Conservation (phyloP, 1,140 invertebrate genomes). For the Halesus radiatus region DNA sequence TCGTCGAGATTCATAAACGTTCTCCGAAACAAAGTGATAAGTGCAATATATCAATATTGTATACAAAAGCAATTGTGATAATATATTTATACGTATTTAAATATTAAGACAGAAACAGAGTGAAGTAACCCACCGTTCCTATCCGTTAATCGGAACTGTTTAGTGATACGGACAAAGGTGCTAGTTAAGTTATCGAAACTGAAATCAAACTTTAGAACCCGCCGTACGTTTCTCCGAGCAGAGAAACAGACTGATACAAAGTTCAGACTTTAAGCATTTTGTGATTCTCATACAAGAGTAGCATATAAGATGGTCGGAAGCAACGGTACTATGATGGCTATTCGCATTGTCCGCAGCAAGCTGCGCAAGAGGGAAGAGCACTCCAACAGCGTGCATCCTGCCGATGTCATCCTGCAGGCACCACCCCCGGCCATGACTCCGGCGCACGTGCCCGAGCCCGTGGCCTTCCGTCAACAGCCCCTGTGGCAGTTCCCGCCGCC, state of each 20-base stretch:
- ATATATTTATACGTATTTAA: constrained; percentile 53
- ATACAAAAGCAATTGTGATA: constrained; percentile 68
- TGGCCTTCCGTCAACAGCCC: constrained; percentile 76
- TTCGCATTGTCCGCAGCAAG: constrained; percentile 90
- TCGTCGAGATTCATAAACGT: constrained; percentile 42
- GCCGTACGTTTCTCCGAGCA: not conserved
- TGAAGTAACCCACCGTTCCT: constrained; percentile 21
- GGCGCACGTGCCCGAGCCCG: constrained; percentile 61
- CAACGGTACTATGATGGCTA: constrained; percentile 86
- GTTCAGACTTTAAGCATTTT: constrained; percentile 16
- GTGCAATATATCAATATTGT: constrained; percentile 65
- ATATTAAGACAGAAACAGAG: constrained; percentile 31
- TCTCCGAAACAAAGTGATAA: constrained; percentile 63
- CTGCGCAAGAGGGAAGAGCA: constrained; percentile 86
- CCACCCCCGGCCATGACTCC: constrained; percentile 59
- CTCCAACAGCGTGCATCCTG: constrained; percentile 75
- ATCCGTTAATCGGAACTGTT: constrained; percentile 38
- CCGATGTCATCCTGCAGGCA: constrained; percentile 76
- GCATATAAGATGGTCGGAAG: constrained; percentile 79
- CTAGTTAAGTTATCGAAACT: constrained; percentile 22
- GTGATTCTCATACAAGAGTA: constrained; percentile 54
- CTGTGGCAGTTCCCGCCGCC: constrained; percentile 86
- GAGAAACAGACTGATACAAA: constrained; percentile 26
- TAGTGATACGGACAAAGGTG: constrained; percentile 37
- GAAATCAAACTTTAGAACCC: constrained; percentile 16